These are phyloP conservation scores for Odontocerum albicorne DNA, from an alignment of 2,888 invertebrate genomes.

Conservation along the genomic window DNA sequence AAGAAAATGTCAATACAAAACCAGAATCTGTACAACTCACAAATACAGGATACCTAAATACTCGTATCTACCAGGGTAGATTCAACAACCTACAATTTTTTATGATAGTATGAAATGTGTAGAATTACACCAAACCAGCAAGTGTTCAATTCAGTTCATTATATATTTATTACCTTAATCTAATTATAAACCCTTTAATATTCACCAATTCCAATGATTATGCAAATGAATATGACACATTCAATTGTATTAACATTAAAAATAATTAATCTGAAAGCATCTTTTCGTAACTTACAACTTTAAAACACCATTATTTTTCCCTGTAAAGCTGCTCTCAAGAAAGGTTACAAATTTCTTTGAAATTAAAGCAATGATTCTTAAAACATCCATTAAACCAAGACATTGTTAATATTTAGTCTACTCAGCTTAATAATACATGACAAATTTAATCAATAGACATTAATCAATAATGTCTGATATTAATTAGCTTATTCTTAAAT, in stretches of 20 bases:
- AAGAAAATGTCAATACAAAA: neutral
- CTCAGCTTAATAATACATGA: no score
- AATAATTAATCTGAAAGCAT: no score
- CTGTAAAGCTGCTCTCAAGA: no score
- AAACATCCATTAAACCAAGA: no score
- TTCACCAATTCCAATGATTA: conserved; percentile 2
- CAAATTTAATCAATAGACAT: conserved; percentile 14
- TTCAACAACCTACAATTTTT: conserved; percentile 3
- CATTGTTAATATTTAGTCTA: conserved; percentile 1
- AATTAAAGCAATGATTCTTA: no score
- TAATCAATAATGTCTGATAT: conserved; percentile 22
- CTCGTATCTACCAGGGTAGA: no score
- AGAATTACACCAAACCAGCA: conserved; percentile 30
- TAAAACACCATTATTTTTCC: no score
- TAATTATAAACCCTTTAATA: conserved; percentile 14
- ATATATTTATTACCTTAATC: conserved; percentile 15
- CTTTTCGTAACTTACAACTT: no score
- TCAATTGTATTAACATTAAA: no score
- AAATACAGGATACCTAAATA: conserved; percentile 7
- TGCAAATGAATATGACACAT: no score
- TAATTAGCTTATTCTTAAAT: neutral
- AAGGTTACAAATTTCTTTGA: no score
- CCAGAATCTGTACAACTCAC: conserved; percentile 6
- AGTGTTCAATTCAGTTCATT: conserved; percentile 30
- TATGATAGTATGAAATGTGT: conserved; percentile 8